Percentiles rank a stretch among this genome's conserved stretches.
phyloP scores from a whole-genome alignment of 2,888 invertebrate genomes.

The Nudaria mundana region DNA sequence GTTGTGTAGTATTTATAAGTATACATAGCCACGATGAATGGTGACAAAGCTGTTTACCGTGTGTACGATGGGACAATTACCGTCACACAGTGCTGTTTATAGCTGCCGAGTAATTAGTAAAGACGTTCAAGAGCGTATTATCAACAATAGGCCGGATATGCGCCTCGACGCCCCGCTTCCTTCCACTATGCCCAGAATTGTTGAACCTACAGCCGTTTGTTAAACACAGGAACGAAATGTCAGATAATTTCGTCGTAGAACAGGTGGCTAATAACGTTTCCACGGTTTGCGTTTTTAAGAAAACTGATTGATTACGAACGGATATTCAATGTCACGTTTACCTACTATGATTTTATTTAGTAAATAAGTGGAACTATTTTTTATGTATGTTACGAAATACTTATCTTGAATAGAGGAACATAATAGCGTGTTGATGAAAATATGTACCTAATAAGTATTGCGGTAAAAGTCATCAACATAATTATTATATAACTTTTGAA shows the following conservation, averaged over 20 bases:
- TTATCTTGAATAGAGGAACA: no score
- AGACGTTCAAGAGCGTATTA: conserved; percentile 52
- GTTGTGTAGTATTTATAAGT: no score
- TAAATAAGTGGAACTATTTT: no score
- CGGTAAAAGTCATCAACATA: no score
- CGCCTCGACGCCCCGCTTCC: conserved; percentile 68
- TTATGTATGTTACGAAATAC: no score
- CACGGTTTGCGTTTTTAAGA: conserved; percentile 50
- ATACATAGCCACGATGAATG: conserved; percentile 4
- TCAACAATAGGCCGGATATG: conserved; percentile 59
- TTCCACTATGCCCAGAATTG: conserved; percentile 38
- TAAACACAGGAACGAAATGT: conserved; percentile 30
- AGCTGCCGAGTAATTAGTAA: conserved; percentile 53
- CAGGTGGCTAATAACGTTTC: conserved; percentile 71
- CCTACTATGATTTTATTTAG: conserved; percentile 9
- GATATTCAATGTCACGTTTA: conserved; percentile 42
- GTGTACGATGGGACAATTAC: conserved; percentile 31
- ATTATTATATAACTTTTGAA: no score
- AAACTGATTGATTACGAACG: conserved; percentile 45
- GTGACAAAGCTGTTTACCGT: conserved; percentile 26
- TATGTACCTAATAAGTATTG: no score
- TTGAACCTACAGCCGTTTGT: conserved; percentile 36
- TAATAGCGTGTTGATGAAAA: no score
- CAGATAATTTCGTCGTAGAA: conserved; percentile 30
- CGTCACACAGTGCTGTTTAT: conserved; percentile 51